Evolutionary conservation across 2,113 vertebrate genomes (phyloP).

Genomic region (Cynoglossus semilaevis): DNA sequence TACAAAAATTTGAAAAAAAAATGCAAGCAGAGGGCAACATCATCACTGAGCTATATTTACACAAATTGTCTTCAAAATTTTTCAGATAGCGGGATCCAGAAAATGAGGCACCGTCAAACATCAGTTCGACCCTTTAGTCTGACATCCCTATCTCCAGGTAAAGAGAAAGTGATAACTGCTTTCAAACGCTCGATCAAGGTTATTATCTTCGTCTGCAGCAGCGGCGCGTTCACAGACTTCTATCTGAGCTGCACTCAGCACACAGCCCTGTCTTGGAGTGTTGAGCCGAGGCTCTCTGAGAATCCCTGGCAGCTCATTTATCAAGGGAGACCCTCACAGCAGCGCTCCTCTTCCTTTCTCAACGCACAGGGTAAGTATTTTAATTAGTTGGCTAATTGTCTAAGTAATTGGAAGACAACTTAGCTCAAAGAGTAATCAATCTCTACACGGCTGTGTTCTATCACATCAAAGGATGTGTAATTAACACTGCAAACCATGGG

Average conservation of each 20-base stretch:
- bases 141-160: slow-evolving; percentile 50
- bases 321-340: slow-evolving; percentile 80
- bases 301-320: slow-evolving; percentile 84
- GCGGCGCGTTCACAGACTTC: slow-evolving; percentile 29
- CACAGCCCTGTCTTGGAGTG: slow-evolving; percentile 48
- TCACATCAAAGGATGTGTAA: slow-evolving; percentile 98
- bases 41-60: no score
- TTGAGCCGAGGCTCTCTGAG: slow-evolving; percentile 62
- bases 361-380: slow-evolving; percentile 97
- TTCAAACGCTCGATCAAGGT: slow-evolving; percentile 41
- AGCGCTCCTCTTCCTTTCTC: slow-evolving; percentile 84
- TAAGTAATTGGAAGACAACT: slow-evolving; percentile 99
- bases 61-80: no score
- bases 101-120: slow-evolving; percentile 41
- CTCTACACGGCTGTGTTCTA: slow-evolving; percentile 95
- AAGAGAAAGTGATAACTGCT: slow-evolving; percentile 35
- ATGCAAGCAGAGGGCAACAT: no score
- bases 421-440: slow-evolving; percentile 99
- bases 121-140: slow-evolving; percentile 18
- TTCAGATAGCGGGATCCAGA: no score
- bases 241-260: slow-evolving; percentile 35
- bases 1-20: no score
- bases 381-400: slow-evolving; percentile 99
- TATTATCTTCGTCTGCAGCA: slow-evolving; percentile 29
- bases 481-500: slow-evolving; percentile 88